Conservation (phyloP, 1,140 invertebrate species). For the Neotoxoptera formosana region DNA sequence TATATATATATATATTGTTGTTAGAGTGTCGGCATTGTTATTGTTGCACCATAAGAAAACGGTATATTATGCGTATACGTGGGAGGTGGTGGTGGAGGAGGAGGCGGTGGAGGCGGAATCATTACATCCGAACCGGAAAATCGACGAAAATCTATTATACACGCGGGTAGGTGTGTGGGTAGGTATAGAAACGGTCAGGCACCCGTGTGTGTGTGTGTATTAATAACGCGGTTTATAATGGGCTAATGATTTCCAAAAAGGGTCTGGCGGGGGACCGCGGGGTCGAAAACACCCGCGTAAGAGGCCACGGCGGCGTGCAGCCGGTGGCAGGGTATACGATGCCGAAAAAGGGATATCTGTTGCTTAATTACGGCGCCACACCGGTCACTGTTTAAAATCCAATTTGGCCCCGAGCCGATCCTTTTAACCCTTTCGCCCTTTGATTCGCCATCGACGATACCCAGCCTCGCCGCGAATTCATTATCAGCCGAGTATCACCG, state of each 20-base stretch:
- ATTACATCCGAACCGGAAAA: conserved; percentile 43
- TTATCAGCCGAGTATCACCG: conserved; percentile 23
- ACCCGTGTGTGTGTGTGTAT: conserved; percentile 19
- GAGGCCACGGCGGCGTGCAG: conserved; percentile 18
- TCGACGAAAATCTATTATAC: conserved; percentile 8
- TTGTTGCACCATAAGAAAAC: conserved; percentile 17
- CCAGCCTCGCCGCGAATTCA: conserved; percentile 24
- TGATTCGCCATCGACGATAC: conserved; percentile 48
- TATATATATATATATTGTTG: neutral
- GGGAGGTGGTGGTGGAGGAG: neutral
- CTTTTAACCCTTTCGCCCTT: conserved; percentile 52
- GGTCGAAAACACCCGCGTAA: conserved; percentile 14
- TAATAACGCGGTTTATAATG: conserved; percentile 54
- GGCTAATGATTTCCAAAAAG: conserved; percentile 54
- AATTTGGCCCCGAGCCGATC: conserved; percentile 52
- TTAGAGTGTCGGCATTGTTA: neutral
- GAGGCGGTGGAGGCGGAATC: neutral
- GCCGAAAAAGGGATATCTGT: conserved; percentile 47
- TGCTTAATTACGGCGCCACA: conserved; percentile 53
- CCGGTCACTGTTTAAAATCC: conserved; percentile 57
- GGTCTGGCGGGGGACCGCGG: neutral
- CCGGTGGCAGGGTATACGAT: neutral
- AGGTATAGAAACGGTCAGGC: neutral
- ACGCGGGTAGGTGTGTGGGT: neutral
- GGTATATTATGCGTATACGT: neutral